phyloP scores from a whole-genome alignment of 2,888 invertebrate species.

The Chymomyza fuscimana region DNA sequence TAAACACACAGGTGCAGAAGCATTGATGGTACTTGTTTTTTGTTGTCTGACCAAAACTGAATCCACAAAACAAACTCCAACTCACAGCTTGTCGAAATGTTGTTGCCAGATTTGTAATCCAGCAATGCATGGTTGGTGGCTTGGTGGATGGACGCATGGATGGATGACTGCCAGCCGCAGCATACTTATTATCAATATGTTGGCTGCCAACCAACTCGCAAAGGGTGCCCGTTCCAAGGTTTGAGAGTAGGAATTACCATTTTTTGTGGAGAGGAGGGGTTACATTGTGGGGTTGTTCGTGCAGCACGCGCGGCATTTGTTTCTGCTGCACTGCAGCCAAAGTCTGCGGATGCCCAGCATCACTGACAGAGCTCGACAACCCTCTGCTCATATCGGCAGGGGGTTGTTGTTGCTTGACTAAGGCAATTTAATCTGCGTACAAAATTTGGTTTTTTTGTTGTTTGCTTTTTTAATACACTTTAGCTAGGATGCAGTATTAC shows the following conservation, averaged over 20 bases:
- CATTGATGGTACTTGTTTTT: neutral
- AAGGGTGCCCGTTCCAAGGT: neutral
- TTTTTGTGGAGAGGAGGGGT: neutral
- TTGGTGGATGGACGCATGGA: neutral
- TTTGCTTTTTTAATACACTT: no score
- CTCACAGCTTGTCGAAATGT: neutral
- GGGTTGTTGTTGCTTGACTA: neutral
- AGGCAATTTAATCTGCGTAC: neutral
- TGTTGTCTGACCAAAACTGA: slow-evolving; percentile 4
- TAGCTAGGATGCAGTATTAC: no score
- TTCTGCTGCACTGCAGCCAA: slow-evolving; percentile 41
- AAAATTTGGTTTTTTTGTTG: neutral
- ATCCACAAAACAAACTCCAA: neutral
- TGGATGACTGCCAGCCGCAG: slow-evolving; percentile 3
- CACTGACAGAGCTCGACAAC: neutral
- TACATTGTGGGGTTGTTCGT: slow-evolving; percentile 26
- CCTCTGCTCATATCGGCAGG: neutral
- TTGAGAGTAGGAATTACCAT: neutral
- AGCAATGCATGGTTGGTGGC: neutral
- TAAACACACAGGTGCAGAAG: neutral
- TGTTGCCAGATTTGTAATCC: neutral
- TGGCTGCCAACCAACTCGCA: slow-evolving; percentile 11
- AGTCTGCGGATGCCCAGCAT: slow-evolving; percentile 5
- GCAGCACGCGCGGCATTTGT: slow-evolving; percentile 16
- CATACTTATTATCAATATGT: slow-evolving; percentile 48